Conservation (phyloP, 1,140 invertebrate genomes). For the Glossosoma conforme region DNA sequence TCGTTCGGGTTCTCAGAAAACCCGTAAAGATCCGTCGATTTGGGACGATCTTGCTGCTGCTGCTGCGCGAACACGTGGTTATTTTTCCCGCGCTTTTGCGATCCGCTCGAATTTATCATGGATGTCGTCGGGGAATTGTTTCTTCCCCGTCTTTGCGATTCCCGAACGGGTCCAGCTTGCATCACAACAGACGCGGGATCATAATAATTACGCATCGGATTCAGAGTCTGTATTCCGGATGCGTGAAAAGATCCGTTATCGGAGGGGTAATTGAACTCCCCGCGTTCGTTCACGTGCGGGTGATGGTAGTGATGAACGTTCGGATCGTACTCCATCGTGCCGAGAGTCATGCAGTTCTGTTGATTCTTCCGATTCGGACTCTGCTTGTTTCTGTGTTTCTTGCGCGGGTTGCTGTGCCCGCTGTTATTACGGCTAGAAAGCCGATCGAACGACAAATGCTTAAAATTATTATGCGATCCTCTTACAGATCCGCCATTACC, state of each 20-base stretch:
- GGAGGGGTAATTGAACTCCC: constrained; percentile 39
- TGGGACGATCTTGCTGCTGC: constrained; percentile 46
- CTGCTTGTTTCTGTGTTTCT: constrained; percentile 47
- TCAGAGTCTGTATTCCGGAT: constrained; percentile 48
- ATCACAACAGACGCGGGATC: constrained; percentile 30
- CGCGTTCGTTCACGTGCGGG: constrained; percentile 44
- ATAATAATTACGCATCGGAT: constrained; percentile 44
- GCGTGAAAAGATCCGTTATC: constrained; percentile 49
- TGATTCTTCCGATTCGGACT: constrained; percentile 44
- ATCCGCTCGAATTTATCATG: constrained; percentile 44
- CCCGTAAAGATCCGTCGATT: constrained; percentile 53
- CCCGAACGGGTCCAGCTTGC: constrained; percentile 36
- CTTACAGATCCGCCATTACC: constrained; percentile 40
- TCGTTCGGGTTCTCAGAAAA: constrained; percentile 52
- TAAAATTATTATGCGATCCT: constrained; percentile 47
- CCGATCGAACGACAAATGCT: constrained; percentile 49
- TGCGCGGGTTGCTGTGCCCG: constrained; percentile 43
- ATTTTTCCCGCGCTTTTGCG: constrained; percentile 44
- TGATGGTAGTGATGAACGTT: constrained; percentile 48
- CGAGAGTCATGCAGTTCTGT: constrained; percentile 49
- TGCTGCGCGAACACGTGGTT: constrained; percentile 34
- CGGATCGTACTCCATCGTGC: constrained; percentile 46
- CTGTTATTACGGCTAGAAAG: constrained; percentile 45
- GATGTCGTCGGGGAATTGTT: constrained; percentile 45
- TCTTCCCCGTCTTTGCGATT: constrained; percentile 38